phyloP scores from a whole-genome alignment of 2,797 vertebrate genomes.

The Molossus molossus region DNA sequence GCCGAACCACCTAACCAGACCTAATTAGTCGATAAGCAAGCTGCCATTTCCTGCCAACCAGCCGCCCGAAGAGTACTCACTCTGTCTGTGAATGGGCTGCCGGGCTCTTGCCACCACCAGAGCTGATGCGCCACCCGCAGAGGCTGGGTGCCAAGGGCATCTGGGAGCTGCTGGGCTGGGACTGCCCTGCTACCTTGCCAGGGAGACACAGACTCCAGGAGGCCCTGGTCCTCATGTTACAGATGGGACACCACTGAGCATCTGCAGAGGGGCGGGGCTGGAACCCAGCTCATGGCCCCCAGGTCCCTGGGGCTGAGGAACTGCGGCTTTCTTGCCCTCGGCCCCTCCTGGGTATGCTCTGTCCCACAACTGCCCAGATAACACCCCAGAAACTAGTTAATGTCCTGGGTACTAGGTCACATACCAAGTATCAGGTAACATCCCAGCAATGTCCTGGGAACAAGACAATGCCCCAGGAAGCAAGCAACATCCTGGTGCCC shows the following conservation, averaged over 20 bases:
- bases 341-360: background rate
- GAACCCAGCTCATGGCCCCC: background rate
- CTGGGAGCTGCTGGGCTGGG: background rate
- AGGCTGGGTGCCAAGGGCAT: background rate
- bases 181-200: background rate
- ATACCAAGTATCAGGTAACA: background rate
- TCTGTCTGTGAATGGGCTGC: conserved; percentile 10
- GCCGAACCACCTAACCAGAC: background rate
- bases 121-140: background rate
- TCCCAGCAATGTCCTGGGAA: background rate
- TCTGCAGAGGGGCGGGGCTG: background rate
- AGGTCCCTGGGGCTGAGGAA: background rate
- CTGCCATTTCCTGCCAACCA: conserved; percentile 33
- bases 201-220: background rate
- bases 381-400: background rate
- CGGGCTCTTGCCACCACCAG: background rate
- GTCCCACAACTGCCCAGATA: background rate
- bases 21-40: background rate
- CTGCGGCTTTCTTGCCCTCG: background rate
- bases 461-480: too few species aligned
- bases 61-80: background rate
- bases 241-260: background rate
- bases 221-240: background rate
- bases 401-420: background rate
- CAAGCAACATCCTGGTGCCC: background rate